Evolutionary conservation across 2,888 invertebrate species (phyloP).

Genomic region (Morpho deidamia): DNA sequence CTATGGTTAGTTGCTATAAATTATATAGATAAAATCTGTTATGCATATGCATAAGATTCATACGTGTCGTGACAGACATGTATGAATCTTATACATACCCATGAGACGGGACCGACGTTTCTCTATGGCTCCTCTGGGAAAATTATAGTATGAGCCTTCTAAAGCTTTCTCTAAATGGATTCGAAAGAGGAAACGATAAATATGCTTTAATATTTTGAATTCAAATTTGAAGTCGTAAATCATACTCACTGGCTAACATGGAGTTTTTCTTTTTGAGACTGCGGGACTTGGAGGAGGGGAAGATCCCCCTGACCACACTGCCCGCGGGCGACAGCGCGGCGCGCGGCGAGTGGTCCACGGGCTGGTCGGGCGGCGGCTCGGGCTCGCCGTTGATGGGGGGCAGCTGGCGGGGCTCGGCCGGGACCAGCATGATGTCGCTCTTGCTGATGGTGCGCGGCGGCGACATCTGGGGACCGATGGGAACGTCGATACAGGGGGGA

Average conservation of each 20-base stretch:
- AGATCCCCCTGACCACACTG: conserved; percentile 74
- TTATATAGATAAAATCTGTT: no score
- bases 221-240: no score
- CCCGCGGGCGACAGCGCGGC: conserved; percentile 54
- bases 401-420: conserved; percentile 43
- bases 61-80: no score
- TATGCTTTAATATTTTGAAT: no score
- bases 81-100: no score
- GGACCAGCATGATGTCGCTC: conserved; percentile 57
- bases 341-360: conserved; percentile 19
- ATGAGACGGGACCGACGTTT: no score
- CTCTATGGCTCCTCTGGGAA: no score
- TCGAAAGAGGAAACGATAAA: no score
- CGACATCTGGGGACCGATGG: conserved; percentile 21
- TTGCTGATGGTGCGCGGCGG: conserved; percentile 58
- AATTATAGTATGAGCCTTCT: background rate
- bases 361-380: conserved; percentile 23
- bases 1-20: no score
- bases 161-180: no score
- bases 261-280: conserved; percentile 86
- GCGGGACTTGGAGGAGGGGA: conserved; percentile 77
- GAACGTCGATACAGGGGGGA: background rate
- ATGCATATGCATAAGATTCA: no score
- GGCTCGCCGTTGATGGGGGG: conserved; percentile 46
- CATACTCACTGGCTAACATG: conserved; percentile 83